phyloP scores from a whole-genome alignment of 2,797 vertebrate species.

The Artibeus lituratus region DNA sequence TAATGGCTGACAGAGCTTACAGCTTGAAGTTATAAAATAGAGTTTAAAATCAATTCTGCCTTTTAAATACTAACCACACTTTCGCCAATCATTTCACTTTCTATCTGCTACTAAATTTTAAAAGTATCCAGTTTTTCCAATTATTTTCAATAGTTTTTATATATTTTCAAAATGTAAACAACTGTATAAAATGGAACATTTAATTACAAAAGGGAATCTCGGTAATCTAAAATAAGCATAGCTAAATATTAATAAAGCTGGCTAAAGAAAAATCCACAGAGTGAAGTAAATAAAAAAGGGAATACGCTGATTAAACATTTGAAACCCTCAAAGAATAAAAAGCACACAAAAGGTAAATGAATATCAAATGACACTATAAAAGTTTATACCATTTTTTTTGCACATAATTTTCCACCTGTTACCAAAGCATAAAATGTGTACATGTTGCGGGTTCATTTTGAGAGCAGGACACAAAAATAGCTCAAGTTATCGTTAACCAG shows the following conservation, averaged over 20 bases:
- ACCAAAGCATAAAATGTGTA: constrained; percentile 47
- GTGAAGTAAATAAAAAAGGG: neutral
- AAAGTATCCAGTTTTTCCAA: constrained; percentile 30
- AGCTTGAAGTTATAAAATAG: constrained; percentile 59
- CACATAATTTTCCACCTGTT: constrained; percentile 64
- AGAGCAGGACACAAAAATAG: constrained; percentile 32
- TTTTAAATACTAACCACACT: constrained; percentile 52
- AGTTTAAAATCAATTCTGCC: constrained; percentile 54
- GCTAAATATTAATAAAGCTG: constrained; percentile 33
- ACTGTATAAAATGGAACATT: neutral
- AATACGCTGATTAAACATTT: neutral
- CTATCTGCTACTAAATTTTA: constrained; percentile 46
- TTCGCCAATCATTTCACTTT: constrained; percentile 47
- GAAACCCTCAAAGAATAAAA: constrained; percentile 38
- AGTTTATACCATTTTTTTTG: constrained; percentile 45
- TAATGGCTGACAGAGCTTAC: constrained; percentile 63
- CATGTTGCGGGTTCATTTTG: neutral
- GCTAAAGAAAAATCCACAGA: constrained; percentile 14
- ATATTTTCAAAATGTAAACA: constrained; percentile 39
- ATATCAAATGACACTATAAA: constrained; percentile 20
- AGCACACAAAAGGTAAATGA: constrained; percentile 32
- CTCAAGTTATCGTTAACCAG: constrained; percentile 19
- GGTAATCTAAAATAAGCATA: constrained; percentile 20
- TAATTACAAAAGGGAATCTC: constrained; percentile 16
- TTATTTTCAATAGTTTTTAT: constrained; percentile 8